Conservation (phyloP, 1,140 invertebrate genomes). For the Pseudomyrmex dendroicus region DNA sequence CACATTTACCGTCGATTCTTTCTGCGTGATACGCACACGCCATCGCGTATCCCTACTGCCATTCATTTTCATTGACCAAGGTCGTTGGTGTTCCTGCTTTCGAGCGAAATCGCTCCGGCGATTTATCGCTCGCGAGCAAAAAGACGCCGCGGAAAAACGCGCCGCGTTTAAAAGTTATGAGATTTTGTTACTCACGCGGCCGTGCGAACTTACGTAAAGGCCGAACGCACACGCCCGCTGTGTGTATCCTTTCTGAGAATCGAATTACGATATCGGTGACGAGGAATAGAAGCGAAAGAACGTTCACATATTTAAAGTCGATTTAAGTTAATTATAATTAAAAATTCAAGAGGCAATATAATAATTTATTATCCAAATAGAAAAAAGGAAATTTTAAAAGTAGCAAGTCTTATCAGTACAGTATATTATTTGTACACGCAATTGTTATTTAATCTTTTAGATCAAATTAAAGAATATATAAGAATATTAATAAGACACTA, state of each 20-base stretch:
- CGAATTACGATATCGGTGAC: background rate
- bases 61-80: conserved; percentile 67
- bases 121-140: conserved; percentile 33
- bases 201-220: conserved; percentile 35
- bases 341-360: no score
- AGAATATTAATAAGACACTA: no score
- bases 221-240: background rate
- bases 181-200: conserved; percentile 23
- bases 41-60: background rate
- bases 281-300: no score
- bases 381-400: no score
- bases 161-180: conserved; percentile 42
- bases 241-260: background rate
- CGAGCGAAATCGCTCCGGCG: conserved; percentile 31
- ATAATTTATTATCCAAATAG: no score
- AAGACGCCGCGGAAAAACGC: conserved; percentile 18
- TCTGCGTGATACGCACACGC: background rate
- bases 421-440: no score
- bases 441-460: no score
- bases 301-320: no score
- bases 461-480: no score
- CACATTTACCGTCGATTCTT: conserved; percentile 56
- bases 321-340: no score
- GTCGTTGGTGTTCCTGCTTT: conserved; percentile 45
- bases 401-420: no score